Evolutionary conservation across 2,113 vertebrate genomes (phyloP).

Genomic region (Plestiodon gilberti): DNA sequence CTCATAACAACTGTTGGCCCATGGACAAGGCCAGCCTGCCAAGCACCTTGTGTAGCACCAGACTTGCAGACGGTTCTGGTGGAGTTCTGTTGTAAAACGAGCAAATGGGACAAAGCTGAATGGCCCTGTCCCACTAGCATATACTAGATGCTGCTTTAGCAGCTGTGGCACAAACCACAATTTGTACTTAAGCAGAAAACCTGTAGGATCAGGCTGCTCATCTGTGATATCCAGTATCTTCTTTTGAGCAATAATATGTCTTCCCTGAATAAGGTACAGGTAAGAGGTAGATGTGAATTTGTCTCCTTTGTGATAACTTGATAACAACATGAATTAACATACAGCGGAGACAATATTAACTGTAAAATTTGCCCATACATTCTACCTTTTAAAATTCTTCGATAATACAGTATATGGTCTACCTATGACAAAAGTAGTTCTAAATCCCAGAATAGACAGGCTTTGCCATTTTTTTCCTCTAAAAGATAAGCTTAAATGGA

Average conservation of each 20-base stretch:
- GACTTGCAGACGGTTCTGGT: neutral
- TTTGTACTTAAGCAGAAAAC: neutral
- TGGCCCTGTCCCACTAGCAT: neutral
- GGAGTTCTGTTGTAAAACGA: neutral
- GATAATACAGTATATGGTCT: neutral
- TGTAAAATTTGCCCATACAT: neutral
- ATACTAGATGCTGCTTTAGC: neutral
- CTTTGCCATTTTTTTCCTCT: neutral
- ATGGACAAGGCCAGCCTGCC: neutral
- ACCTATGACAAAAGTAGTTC: constrained; percentile 15
- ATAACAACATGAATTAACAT: neutral
- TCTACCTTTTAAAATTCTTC: neutral
- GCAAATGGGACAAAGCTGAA: neutral
- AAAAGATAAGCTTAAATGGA: constrained; percentile 14
- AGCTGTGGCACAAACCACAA: neutral
- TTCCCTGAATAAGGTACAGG: neutral
- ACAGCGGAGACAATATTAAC: neutral
- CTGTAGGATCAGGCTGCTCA: no score
- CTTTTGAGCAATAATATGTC: neutral
- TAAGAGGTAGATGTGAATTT: neutral
- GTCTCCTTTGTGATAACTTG: neutral
- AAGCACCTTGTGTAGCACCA: neutral
- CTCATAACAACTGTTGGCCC: neutral
- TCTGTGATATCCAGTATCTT: neutral
- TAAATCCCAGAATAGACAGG: constrained; percentile 3